Evolutionary conservation across 2,113 vertebrate genomes (phyloP), one percentile per base, ranked within the genome.

Genomic region (Hemichromis elongatus): DNA sequence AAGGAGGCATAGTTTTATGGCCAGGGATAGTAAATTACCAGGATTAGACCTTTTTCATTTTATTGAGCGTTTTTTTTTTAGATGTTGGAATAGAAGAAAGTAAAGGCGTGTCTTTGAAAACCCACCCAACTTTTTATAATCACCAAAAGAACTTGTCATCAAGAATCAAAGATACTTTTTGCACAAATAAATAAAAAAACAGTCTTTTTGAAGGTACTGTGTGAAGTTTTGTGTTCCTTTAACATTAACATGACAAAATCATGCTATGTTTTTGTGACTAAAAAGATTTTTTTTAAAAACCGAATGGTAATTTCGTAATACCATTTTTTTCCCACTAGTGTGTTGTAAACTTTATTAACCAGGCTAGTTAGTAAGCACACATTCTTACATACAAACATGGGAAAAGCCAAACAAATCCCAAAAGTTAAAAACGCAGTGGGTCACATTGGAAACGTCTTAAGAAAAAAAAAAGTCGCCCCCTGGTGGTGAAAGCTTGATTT

Each of bases 21-120:
- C 86, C 91, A 89, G 85, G 13, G 47, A 59, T 75, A 79, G 59
- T 93, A 89, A 89, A 92, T 92, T 88, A 86, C 77, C 84, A 85
- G 54, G 82, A 86, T 80, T 50, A 73, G 53, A 45, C 37, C 59
- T 53, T 55, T 30, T 75, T 78, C 56, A 79, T 55, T 87, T 82
- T 6, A 55, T 33, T 66, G 54, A 42, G 78, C 13, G 40, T 83
- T 53, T 70, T 80, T 53, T 70, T 80, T 85, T 24, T 68, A 63
- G n/a, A 56, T 75, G 30, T 56, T 10, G 21, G 19, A 52, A 11
- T 6, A 26, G 33, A 55, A 81, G 4, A 30, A 56, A 70, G 33
- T 28, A 70, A 42, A 66, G 16, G 28, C 19, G 12, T 56, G 28
- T 11, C 66, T 70, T 19, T 66, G 66, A 54, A 81, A 42, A 26